phyloP scores from a whole-genome alignment of 2,797 vertebrate genomes.

The Fistularia commersonii region DNA sequence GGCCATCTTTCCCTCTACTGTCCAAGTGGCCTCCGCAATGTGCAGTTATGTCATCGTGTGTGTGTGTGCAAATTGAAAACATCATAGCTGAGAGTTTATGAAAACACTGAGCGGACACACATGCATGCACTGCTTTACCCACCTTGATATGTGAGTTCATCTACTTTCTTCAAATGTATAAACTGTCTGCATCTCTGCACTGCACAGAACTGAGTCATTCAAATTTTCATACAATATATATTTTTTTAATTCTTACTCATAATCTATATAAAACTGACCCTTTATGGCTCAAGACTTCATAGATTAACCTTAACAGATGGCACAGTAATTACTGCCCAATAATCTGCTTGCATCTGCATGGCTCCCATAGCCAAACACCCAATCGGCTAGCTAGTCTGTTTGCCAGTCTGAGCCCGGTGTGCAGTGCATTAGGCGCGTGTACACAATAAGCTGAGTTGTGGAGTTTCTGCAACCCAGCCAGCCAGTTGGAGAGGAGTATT shows the following conservation, averaged over 20 bases:
- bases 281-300: slow-evolving; percentile 23
- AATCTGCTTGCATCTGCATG: slow-evolving; percentile 48
- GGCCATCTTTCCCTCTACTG: too few relatives aligned
- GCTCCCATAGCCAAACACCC: slow-evolving; percentile 42
- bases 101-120: too few relatives aligned
- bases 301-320: slow-evolving; percentile 58
- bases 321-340: slow-evolving; percentile 45
- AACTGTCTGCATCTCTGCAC: too few relatives aligned
- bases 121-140: too few relatives aligned
- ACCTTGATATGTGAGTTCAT: too few relatives aligned
- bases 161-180: too few relatives aligned
- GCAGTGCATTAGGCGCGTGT: slow-evolving; percentile 28
- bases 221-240: too few relatives aligned
- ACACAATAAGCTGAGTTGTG: slow-evolving; percentile 41
- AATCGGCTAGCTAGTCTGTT: slow-evolving; percentile 34
- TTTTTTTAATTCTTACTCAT: neutral
- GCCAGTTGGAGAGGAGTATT: slow-evolving; percentile 43
- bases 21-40: too few relatives aligned
- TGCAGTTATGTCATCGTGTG: too few relatives aligned
- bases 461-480: slow-evolving; percentile 27
- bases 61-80: too few relatives aligned
- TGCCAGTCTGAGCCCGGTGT: slow-evolving; percentile 19
- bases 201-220: too few relatives aligned
- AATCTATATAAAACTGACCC: slow-evolving; percentile 6
- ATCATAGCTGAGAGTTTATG: too few relatives aligned